phyloP scores from a whole-genome alignment of 1,140 invertebrate species.

The Pantala flavescens region DNA sequence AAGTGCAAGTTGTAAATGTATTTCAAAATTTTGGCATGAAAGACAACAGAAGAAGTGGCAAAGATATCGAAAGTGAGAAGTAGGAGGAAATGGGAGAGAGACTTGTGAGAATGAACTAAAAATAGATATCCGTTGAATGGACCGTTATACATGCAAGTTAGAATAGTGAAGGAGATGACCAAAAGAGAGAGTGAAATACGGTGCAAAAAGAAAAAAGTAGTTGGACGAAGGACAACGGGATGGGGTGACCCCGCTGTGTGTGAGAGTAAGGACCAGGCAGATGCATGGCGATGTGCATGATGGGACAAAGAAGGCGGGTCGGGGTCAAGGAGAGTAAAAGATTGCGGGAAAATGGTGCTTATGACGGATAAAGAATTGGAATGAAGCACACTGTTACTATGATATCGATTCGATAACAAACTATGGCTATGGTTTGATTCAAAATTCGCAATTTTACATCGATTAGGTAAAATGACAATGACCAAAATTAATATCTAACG shows the following conservation, averaged over 20 bases:
- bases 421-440: no score
- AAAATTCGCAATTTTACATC: no score
- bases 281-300: not conserved
- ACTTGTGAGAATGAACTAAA: not conserved
- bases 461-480: no score
- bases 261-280: not conserved
- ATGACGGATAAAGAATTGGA: not conserved
- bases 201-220: not conserved
- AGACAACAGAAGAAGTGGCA: not conserved
- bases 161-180: not conserved
- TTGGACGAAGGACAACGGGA: not conserved
- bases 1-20: no score
- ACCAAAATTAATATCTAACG: no score
- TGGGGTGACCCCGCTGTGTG: not conserved
- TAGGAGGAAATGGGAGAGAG: not conserved
- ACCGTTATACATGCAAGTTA: not conserved
- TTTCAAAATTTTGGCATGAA: not conserved
- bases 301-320: not conserved
- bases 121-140: not conserved
- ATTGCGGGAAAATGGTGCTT: not conserved
- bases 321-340: not conserved
- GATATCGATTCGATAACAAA: no score
- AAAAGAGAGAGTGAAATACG: not conserved
- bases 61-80: not conserved
- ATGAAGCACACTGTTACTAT: no score